Conservation (phyloP, 1,140 invertebrate genomes). For the Ruditapes philippinarum region DNA sequence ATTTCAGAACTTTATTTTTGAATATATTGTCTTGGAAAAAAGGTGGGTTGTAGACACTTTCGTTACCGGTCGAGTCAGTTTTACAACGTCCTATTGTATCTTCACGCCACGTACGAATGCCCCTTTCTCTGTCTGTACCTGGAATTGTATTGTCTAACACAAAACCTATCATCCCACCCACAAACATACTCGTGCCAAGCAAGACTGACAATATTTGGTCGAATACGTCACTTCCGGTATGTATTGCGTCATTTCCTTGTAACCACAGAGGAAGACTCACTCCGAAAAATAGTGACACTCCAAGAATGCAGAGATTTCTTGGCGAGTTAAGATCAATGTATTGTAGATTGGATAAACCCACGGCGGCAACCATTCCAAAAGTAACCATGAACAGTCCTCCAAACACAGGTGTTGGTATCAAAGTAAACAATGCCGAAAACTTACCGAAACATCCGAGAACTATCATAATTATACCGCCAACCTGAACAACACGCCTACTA, state of each 20-base stretch:
- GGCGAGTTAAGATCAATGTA: slow-evolving; percentile 94
- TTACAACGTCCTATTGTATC: too few relatives aligned
- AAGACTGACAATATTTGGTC: slow-evolving; percentile 77
- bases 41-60: not conserved
- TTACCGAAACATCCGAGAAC: too few relatives aligned
- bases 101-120: not conserved
- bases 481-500: slow-evolving; percentile 94
- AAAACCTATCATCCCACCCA: slow-evolving; percentile 76
- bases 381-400: slow-evolving; percentile 95
- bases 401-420: slow-evolving; percentile 94
- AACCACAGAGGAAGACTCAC: slow-evolving; percentile 92
- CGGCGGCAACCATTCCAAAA: slow-evolving; percentile 89
- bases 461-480: slow-evolving; percentile 93
- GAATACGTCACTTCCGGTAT: slow-evolving; percentile 65
- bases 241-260: slow-evolving; percentile 87
- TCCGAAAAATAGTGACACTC: slow-evolving; percentile 95
- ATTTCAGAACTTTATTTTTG: not conserved
- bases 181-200: slow-evolving; percentile 77
- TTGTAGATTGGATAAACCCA: too few relatives aligned
- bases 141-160: slow-evolving; percentile 79
- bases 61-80: not conserved
- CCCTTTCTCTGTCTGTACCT: slow-evolving; percentile 69
- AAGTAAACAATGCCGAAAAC: too few relatives aligned
- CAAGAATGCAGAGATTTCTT: slow-evolving; percentile 94
- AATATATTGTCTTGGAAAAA: not conserved